Conservation (phyloP, 2,888 invertebrate genomes). For the Patella caerulea region DNA sequence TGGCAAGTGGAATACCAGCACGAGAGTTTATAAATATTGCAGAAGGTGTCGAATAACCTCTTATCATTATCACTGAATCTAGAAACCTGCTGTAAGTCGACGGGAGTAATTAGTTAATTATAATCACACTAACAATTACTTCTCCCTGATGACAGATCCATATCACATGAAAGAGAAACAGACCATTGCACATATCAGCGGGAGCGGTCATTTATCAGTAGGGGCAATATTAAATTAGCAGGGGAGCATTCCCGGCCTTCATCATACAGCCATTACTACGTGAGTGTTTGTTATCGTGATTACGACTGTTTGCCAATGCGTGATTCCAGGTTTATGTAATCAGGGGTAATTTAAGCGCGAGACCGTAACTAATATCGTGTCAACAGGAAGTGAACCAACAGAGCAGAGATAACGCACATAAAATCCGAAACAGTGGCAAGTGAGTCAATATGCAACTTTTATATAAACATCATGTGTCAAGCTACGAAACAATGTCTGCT, state of each 20-base stretch:
- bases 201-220: slow-evolving; percentile 8
- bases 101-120: background rate
- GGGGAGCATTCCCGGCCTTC: slow-evolving; percentile 10
- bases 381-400: slow-evolving; percentile 4
- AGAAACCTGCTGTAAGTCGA: background rate
- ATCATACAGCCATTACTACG: background rate
- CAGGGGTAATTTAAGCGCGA: slow-evolving; percentile 7
- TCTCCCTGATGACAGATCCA: slow-evolving; percentile 11
- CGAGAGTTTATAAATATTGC: too few species aligned
- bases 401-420: background rate
- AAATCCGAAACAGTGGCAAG: background rate
- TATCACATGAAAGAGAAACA: slow-evolving; percentile 13
- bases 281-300: slow-evolving; percentile 10
- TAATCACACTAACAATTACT: slow-evolving; percentile 5
- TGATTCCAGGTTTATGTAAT: slow-evolving; percentile 9
- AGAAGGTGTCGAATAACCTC: background rate
- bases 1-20: too few species aligned
- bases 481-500: too few species aligned
- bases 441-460: background rate
- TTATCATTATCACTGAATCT: background rate
- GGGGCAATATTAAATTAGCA: slow-evolving; percentile 5
- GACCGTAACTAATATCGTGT: slow-evolving; percentile 9
- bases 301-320: slow-evolving; percentile 10
- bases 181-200: slow-evolving; percentile 7
- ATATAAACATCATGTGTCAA: too few species aligned